Base-by-base conservation (phyloP, 1,140 invertebrate genomes). In the Panulirus ornatus region DNA sequence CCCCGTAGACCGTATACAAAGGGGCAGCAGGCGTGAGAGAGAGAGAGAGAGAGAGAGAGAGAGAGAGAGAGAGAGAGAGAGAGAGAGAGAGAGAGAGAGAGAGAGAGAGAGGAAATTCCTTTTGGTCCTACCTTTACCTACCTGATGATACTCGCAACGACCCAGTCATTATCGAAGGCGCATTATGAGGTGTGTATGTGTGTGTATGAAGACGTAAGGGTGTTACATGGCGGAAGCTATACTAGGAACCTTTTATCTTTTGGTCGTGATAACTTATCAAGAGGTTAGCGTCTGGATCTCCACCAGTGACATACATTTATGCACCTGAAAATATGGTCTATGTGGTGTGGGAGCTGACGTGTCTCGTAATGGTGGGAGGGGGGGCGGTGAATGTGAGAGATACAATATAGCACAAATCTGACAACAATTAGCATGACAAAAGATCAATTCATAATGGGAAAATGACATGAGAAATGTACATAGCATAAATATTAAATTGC, bases 301-400 rank as follows among this genome's bases (percentile, higher is more conserved):
- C 58, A 30, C 58, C 3, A 47, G 58, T 30, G 58, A 66, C 27
- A n/a, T 66, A n/a, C 8, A 47, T 47, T 27, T 30, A 66, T 30
- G 58, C 22, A 66, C 58, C 58, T 66, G 58, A 66, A 66, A 66
- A 66, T 66, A 66, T 66, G 58, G 58, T 66, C 19, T 58, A 54
- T 58, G 78, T 81, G 78, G 42, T 38, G 58, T 81, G 78, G 58
- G 78, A 47, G 78, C 54, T 58, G 27, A 58, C 51, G 78, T 54
- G 36, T 81, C 78, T 81, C 78, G 58, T 81, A 27, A 81, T 81
- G 78, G n/a, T n/a, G n/a, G n/a, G n/a, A n/a, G n/a, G n/a, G n/a
- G 42, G 78, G 78, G 58, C 78, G 51, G 78, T 81, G 78, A 81
- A 27, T 38, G 58, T 79, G 76, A 40, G 42, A 79, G 44, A 36